These are phyloP conservation scores for Hephaestus fuliginosus DNA, from an alignment of 2,797 vertebrate genomes.

Conservation along the genomic window DNA sequence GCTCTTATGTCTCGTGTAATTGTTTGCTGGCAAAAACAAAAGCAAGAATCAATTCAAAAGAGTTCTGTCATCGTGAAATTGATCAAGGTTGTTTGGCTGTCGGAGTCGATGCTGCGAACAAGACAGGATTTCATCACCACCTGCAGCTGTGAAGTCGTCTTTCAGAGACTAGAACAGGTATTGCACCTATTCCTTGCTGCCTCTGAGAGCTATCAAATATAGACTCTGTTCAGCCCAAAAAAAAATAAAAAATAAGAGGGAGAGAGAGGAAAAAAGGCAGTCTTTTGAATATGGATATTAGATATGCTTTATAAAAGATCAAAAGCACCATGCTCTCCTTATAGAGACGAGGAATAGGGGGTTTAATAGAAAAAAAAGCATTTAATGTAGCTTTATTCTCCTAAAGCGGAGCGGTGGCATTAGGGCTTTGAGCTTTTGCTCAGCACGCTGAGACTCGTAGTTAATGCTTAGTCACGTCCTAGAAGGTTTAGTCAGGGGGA, in stretches of 20 bases:
- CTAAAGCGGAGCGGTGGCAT: constrained; percentile 51
- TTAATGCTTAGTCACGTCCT: constrained; percentile 74
- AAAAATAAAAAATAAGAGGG: not conserved
- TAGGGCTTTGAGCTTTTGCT: constrained; percentile 63
- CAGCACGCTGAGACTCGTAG: constrained; percentile 43
- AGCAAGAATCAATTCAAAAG: not conserved
- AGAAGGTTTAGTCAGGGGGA: constrained; percentile 48
- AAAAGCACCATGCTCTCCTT: constrained; percentile 61
- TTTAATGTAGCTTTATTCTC: constrained; percentile 71
- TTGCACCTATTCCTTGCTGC: constrained; percentile 28
- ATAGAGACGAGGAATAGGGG: constrained; percentile 62
- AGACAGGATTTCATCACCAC: constrained; percentile 6
- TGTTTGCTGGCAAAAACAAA: not conserved
- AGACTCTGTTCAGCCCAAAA: constrained; percentile 11
- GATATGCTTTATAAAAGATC: constrained; percentile 72
- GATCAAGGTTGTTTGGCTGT: not conserved
- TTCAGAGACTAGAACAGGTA: constrained; percentile 43
- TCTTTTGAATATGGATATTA: constrained; percentile 71
- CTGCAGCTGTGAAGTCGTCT: constrained; percentile 31
- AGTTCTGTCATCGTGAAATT: not conserved
- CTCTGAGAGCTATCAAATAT: constrained; percentile 44
- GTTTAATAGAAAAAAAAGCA: constrained; percentile 55
- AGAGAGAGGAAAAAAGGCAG: not conserved
- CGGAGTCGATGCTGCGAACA: constrained; percentile 5
- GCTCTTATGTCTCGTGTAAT: not conserved